phyloP scores from a whole-genome alignment of 2,113 vertebrate genomes.

The Hyla sarda region DNA sequence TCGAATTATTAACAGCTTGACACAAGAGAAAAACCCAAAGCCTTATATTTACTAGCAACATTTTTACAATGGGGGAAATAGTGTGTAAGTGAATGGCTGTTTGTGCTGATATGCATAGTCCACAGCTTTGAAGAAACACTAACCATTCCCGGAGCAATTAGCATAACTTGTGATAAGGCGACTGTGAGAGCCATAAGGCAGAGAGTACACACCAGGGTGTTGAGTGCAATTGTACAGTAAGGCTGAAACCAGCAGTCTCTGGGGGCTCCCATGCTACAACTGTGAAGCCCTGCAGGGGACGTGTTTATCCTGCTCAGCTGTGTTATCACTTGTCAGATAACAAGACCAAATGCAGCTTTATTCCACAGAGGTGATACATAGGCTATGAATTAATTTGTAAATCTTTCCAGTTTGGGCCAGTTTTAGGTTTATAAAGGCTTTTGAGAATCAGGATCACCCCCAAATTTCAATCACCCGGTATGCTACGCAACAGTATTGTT shows the following conservation, averaged over 20 bases:
- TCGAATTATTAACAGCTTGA: not conserved
- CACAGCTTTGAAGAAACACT: conserved; percentile 8
- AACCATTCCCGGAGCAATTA: not conserved
- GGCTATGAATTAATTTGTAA: not conserved
- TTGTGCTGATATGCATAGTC: not conserved
- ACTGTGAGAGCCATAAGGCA: conserved; percentile 6
- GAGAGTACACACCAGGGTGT: not conserved
- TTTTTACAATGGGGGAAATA: not conserved
- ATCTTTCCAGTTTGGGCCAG: not conserved
- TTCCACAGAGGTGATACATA: not conserved
- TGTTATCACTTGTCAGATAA: conserved; percentile 7
- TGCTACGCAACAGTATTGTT: no score
- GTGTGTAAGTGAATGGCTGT: not conserved
- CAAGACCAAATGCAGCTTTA: conserved; percentile 5
- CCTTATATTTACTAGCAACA: not conserved
- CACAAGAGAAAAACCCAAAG: not conserved
- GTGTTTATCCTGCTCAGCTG: not conserved
- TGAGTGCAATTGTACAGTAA: conserved; percentile 15
- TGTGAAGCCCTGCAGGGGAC: not conserved
- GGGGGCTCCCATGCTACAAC: not conserved
- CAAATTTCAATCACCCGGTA: no score
- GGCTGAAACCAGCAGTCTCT: not conserved
- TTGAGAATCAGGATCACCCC: no score
- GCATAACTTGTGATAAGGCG: conserved; percentile 21
- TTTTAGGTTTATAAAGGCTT: not conserved